Evolutionary conservation across 2,797 vertebrate genomes (phyloP).

Genomic region (Momotus momota): DNA sequence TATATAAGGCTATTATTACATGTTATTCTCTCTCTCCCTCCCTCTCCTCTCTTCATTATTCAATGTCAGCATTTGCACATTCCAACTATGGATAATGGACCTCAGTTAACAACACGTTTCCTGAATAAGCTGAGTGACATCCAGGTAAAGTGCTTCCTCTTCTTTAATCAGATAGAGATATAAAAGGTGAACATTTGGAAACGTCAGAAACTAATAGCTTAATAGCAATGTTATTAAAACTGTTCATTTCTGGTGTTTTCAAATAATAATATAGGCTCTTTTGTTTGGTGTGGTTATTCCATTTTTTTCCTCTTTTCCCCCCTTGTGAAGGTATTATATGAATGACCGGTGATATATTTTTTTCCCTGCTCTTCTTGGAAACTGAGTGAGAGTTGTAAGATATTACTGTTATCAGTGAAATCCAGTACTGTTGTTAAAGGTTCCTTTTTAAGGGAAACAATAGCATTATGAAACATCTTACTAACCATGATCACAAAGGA

Average conservation of each 20-base stretch:
- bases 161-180: background rate
- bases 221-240: no score
- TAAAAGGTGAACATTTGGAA: background rate
- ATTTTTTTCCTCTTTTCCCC: background rate
- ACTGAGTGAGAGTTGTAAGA: background rate
- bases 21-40: background rate
- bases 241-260: no score
- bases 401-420: background rate
- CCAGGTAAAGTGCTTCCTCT: conserved; percentile 79
- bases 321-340: background rate
- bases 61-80: conserved; percentile 82
- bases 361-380: background rate
- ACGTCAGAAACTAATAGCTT: background rate
- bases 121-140: conserved; percentile 85
- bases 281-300: background rate
- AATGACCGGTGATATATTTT: background rate
- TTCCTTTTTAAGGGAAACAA: background rate
- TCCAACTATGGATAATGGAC: conserved; percentile 82
- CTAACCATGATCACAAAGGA: background rate
- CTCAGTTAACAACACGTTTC: conserved; percentile 82
- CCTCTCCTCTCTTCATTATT: background rate
- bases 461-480: background rate
- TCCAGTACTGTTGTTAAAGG: background rate
- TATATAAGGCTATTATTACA: background rate
- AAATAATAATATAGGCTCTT: background rate